Evolutionary conservation across 2,113 vertebrate species (phyloP).

Genomic region (Mormyrus iriodes): DNA sequence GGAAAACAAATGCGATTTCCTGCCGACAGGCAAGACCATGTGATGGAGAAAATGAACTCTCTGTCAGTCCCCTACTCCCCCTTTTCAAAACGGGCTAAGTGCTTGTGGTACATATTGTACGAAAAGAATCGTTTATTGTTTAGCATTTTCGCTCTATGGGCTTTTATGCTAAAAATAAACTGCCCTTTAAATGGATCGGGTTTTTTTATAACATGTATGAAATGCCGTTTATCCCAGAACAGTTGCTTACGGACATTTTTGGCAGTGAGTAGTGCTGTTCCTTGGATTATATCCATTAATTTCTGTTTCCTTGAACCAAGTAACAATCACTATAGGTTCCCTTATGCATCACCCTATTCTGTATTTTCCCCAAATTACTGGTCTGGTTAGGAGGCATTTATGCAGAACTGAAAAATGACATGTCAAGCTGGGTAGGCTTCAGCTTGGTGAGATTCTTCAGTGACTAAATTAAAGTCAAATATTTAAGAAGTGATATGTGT

Average conservation of each 20-base stretch:
- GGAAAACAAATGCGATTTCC: background rate
- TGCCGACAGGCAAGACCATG: background rate
- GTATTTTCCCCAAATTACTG: background rate
- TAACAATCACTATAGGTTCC: background rate
- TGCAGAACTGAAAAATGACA: background rate
- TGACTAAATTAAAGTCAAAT: background rate
- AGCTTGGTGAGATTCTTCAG: background rate
- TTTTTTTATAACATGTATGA: background rate
- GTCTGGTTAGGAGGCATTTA: background rate
- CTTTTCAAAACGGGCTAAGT: background rate
- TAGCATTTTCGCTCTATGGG: background rate
- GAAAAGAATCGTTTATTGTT: background rate
- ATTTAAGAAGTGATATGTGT: background rate
- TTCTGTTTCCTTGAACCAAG: background rate
- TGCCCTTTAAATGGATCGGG: background rate
- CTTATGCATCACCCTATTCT: background rate
- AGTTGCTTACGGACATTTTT: background rate
- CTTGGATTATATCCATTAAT: background rate
- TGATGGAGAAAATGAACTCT: background rate
- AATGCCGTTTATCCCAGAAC: background rate
- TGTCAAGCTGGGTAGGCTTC: background rate
- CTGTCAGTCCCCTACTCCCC: background rate
- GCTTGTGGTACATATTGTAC: background rate
- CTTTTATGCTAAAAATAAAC: background rate
- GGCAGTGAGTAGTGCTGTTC: background rate